A percentile compares a stretch with the other conserved stretches of the same genome.
Conservation (phyloP, 2,797 vertebrate genomes). For the Petrocephalus sullivani region DNA sequence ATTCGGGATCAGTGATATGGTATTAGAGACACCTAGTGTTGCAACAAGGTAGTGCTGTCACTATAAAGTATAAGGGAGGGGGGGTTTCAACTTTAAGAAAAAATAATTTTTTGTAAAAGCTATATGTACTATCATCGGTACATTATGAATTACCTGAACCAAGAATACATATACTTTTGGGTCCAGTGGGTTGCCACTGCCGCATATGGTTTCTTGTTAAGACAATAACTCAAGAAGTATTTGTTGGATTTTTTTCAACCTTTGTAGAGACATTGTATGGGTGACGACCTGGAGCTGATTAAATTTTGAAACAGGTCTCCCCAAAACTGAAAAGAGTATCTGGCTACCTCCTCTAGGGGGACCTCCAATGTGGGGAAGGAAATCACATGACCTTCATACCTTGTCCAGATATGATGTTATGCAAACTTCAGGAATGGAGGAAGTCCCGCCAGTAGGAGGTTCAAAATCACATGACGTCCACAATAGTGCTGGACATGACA, state of each 20-base stretch:
- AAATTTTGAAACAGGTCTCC: neutral
- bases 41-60: neutral
- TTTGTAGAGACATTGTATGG: neutral
- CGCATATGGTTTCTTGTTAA: neutral
- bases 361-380: too few species aligned
- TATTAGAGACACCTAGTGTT: conserved; percentile 14
- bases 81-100: neutral
- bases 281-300: neutral
- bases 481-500: neutral
- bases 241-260: neutral
- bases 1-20: neutral
- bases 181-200: neutral
- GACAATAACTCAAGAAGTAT: neutral
- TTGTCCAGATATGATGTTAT: too few species aligned
- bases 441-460: neutral
- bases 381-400: too few species aligned
- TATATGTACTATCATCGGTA: neutral
- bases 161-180: neutral
- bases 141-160: neutral
- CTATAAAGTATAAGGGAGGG: neutral
- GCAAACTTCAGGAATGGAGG: neutral
- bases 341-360: too few species aligned
- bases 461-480: neutral
- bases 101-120: neutral
- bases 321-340: neutral